These are phyloP conservation scores for Ammospiza nelsoni DNA, from an alignment of 2,113 vertebrate genomes.

Conservation along the genomic window DNA sequence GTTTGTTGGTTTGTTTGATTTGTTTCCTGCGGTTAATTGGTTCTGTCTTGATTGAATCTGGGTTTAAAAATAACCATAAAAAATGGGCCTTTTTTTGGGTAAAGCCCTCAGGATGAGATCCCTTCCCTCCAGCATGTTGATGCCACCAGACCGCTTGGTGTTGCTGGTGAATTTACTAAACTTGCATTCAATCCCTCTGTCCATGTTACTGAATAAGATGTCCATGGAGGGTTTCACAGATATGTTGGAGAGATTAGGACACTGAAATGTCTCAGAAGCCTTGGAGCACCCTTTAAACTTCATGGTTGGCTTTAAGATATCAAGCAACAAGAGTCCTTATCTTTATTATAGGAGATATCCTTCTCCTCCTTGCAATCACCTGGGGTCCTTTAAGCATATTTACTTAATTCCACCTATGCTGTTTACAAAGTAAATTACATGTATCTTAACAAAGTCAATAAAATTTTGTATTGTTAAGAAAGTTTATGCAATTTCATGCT, in stretches of 20 bases:
- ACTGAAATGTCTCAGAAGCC: background rate
- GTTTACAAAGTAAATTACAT: background rate
- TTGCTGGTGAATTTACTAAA: accelerated
- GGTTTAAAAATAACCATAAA: background rate
- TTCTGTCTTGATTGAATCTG: background rate
- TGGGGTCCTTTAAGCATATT: background rate
- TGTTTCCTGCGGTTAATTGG: accelerated
- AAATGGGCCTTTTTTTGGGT: background rate
- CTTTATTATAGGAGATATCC: background rate
- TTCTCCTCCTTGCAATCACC: background rate
- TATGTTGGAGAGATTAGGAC: background rate
- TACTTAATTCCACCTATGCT: background rate
- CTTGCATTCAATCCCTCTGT: background rate
- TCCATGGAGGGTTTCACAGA: background rate
- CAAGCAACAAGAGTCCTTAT: background rate
- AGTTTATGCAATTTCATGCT: background rate
- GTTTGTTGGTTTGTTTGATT: background rate
- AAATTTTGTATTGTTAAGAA: background rate
- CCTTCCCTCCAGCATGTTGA: background rate
- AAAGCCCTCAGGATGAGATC: background rate
- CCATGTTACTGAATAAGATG: too few relatives aligned
- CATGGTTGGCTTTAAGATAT: background rate
- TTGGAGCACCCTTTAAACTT: background rate
- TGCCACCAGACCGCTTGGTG: background rate
- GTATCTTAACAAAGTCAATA: background rate